Base-by-base conservation (phyloP, 2,113 vertebrate genomes). In the Vicugna pacos region DNA sequence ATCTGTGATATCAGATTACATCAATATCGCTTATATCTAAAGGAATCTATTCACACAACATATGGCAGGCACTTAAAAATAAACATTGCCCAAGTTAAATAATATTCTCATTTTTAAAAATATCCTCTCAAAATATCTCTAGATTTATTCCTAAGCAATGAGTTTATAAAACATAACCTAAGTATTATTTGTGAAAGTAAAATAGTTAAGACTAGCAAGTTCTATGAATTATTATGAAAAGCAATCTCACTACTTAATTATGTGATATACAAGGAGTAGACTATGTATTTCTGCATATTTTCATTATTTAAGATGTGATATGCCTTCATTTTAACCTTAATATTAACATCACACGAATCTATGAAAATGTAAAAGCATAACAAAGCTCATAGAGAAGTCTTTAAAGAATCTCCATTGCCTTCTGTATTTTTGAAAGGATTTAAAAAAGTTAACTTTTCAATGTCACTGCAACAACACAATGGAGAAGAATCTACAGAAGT, bases 11-110 rank as follows among this genome's bases (percentile, higher is more conserved):
- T 93, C 76, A 85, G 72, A 86, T 94, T 88, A 73, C 94, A 97
- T 87, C 97, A 94, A 65, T 52, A 94, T 82, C 89, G 96, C 89
- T 96, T 95, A 67, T 95, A 97, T 96, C 96, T 98, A 81, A 98
- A 92, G 70, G 76, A 98, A 96, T 91, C 93, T 90, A 73, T 96
- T 97, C 97, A 76, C 85, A 35, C 2, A 93, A 87, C 97, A 98
- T 97, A 97, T 50, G 96, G 97, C 4, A 96, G 38, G 84, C 92
- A 96, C 19, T 24, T 50, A 67, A 93, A 91, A 91, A 80, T 28
- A 91, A 94, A 75, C 16, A 58, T 12, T 89, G 76, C n/a, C 2
- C 0, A 96, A 97, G 0, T 46, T 52, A 89, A 94, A 89, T 56
- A 72, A 76, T 83, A 93, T 3, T 15, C 80, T 87, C 35, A 46